phyloP scores from a whole-genome alignment of 2,888 invertebrate genomes.

The Lochmaea crataegi region DNA sequence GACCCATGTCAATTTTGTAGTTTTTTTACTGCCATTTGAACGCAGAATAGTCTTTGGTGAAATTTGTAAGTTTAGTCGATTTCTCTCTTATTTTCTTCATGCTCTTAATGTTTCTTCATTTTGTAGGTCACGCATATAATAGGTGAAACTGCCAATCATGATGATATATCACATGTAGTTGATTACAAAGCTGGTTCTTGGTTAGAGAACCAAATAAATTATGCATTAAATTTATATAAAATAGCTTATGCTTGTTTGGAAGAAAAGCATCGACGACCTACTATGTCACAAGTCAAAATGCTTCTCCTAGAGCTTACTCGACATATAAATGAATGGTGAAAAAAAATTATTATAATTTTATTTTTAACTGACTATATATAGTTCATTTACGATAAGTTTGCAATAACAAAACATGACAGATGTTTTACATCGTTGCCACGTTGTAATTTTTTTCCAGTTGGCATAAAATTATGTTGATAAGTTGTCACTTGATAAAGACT shows the following conservation, averaged over 20 bases:
- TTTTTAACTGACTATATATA: not conserved
- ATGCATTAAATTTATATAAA: constrained; percentile 68
- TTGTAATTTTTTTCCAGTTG: too few species aligned
- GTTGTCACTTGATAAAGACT: too few species aligned
- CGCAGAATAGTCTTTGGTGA: too few species aligned
- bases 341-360: not conserved
- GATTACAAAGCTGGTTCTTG: constrained; percentile 71
- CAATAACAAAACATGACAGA: too few species aligned
- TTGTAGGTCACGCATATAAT: constrained; percentile 67
- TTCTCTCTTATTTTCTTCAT: too few species aligned
- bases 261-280: constrained; percentile 70
- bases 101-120: constrained; percentile 19
- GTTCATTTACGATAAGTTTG: too few species aligned
- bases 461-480: too few species aligned
- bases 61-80: too few species aligned
- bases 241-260: constrained; percentile 71
- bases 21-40: too few species aligned
- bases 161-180: constrained; percentile 67
- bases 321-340: constrained; percentile 7
- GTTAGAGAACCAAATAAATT: constrained; percentile 60
- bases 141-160: constrained; percentile 68
- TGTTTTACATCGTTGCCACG: too few species aligned
- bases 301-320: constrained; percentile 24
- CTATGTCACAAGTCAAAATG: constrained; percentile 67
- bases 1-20: too few species aligned